phyloP scores from a whole-genome alignment of 2,888 invertebrate genomes.

The Pinctada fucata region DNA sequence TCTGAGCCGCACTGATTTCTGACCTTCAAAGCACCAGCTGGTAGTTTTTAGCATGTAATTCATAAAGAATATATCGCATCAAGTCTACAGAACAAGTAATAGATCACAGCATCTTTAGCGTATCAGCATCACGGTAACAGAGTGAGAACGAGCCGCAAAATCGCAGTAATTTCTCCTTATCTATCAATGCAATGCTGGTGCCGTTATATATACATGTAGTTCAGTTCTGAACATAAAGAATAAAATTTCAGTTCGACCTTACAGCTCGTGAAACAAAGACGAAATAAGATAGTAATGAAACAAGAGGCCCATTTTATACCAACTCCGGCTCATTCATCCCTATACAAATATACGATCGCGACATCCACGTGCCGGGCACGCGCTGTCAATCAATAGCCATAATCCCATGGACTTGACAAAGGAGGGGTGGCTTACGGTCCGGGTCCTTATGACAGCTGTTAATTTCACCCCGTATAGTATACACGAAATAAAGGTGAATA shows the following conservation, averaged over 20 bases:
- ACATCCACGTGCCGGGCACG: slow-evolving; percentile 43
- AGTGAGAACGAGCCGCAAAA: no score
- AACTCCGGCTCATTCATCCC: slow-evolving; percentile 24
- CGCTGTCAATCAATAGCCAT: slow-evolving; percentile 30
- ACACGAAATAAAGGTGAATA: not conserved
- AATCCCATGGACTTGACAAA: not conserved
- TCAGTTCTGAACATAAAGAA: no score
- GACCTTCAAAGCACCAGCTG: not conserved
- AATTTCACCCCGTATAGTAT: not conserved
- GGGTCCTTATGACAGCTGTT: not conserved
- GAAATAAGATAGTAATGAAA: not conserved
- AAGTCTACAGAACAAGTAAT: no score
- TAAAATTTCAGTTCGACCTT: not conserved
- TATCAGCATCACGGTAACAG: no score
- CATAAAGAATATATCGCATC: no score
- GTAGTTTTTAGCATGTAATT: no score
- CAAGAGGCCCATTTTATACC: not conserved
- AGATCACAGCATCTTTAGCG: no score
- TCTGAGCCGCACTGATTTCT: not conserved
- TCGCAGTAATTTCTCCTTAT: no score
- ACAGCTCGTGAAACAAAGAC: not conserved
- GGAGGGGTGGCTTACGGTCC: not conserved
- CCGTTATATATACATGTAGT: no score
- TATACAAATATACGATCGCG: slow-evolving; percentile 28
- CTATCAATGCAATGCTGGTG: no score